Evolutionary conservation across 2,888 invertebrate species (phyloP).

Genomic region (Blastobasis lacticolella): DNA sequence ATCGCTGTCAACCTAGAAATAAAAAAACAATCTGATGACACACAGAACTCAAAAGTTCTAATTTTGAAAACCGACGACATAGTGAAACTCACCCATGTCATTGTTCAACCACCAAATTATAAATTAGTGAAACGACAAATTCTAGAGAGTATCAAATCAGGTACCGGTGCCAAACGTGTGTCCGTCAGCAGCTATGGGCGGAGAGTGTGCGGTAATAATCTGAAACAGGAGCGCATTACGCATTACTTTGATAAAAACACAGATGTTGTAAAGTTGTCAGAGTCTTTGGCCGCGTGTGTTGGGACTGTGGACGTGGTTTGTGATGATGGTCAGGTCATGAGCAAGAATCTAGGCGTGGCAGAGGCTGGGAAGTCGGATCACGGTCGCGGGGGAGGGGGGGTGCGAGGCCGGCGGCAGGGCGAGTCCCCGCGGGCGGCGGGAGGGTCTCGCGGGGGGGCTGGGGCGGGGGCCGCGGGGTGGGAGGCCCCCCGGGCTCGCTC

Average conservation of each 20-base stretch:
- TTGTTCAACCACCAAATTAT: slow-evolving; percentile 66
- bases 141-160: slow-evolving; percentile 37
- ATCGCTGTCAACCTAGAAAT: slow-evolving; percentile 57
- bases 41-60: slow-evolving; percentile 56
- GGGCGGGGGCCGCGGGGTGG: slow-evolving; percentile 12
- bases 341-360: slow-evolving; percentile 43
- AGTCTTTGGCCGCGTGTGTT: slow-evolving; percentile 17
- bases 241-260: slow-evolving; percentile 34
- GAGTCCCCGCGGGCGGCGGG: neutral
- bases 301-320: slow-evolving; percentile 22
- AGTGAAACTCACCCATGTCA: slow-evolving; percentile 60
- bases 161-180: slow-evolving; percentile 26
- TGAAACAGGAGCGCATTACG: slow-evolving; percentile 48
- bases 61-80: slow-evolving; percentile 66
- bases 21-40: slow-evolving; percentile 47
- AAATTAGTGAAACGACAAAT: slow-evolving; percentile 56
- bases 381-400: neutral
- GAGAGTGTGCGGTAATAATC: slow-evolving; percentile 20
- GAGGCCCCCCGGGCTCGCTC: slow-evolving; percentile 31
- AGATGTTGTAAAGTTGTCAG: slow-evolving; percentile 23
- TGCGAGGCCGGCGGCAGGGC: neutral
- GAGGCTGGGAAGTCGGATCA: neutral
- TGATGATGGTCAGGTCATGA: slow-evolving; percentile 49
- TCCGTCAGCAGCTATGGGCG: slow-evolving; percentile 34
- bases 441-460: neutral